Conservation (phyloP, 2,888 invertebrate genomes). For the Drosophila ustulata region DNA sequence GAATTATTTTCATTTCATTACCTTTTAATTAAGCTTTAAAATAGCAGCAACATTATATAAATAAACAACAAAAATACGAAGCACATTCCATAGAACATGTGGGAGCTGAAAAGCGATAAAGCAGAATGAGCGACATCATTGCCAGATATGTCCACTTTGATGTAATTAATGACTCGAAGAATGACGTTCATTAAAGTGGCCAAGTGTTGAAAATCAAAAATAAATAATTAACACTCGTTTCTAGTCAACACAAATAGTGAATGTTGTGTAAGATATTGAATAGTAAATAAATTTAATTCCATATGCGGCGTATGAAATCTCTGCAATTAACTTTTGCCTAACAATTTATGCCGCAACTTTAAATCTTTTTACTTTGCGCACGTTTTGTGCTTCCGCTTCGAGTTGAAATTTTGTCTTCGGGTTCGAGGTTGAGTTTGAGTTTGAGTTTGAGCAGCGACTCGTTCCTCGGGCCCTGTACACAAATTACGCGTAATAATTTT, state of each 20-base stretch:
- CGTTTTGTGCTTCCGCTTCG: background rate
- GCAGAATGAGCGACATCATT: background rate
- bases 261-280: no score
- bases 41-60: slow-evolving; percentile 53
- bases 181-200: background rate
- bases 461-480: slow-evolving; percentile 49
- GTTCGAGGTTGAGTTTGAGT: background rate
- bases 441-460: background rate
- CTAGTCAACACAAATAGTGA: background rate
- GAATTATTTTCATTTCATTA: slow-evolving; percentile 68
- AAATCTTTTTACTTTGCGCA: slow-evolving; percentile 5
- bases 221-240: background rate
- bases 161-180: background rate
- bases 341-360: slow-evolving; percentile 18
- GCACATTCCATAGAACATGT: slow-evolving; percentile 24
- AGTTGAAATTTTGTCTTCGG: slow-evolving; percentile 10
- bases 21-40: slow-evolving; percentile 67
- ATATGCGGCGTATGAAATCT: background rate
- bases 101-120: background rate
- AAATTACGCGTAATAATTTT: slow-evolving; percentile 80
- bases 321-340: background rate
- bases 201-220: background rate
- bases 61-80: slow-evolving; percentile 38
- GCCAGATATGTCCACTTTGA: background rate
- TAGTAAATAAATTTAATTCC: background rate